A percentile compares a stretch with the other conserved stretches of the same genome.
These are phyloP conservation scores for Passer montanus DNA, from an alignment of 2,113 vertebrate genomes.

Conservation along the genomic window DNA sequence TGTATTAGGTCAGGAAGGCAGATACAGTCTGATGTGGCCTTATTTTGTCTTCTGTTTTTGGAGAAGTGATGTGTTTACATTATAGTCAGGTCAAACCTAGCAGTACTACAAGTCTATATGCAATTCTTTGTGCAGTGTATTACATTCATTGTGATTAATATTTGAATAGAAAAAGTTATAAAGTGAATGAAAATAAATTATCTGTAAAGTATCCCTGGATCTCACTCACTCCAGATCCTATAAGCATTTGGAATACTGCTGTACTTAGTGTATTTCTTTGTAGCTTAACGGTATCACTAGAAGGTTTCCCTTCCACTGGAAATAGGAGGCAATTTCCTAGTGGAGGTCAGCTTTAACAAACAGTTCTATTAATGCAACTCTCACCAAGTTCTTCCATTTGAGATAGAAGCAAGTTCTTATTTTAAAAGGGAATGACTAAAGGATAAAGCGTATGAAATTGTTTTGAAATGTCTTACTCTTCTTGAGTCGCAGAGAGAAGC, in stretches of 20 bases:
- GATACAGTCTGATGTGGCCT: neutral
- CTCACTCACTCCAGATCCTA: neutral
- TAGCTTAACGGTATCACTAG: neutral
- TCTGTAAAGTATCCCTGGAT: neutral
- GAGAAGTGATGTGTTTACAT: neutral
- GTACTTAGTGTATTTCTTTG: neutral
- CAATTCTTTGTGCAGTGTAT: neutral
- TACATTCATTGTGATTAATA: neutral
- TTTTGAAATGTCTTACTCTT: neutral
- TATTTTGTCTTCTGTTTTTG: neutral
- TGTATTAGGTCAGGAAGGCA: neutral
- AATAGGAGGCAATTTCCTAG: neutral
- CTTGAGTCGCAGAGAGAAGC: neutral
- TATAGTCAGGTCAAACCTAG: neutral
- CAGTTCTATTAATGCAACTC: neutral
- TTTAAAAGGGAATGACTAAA: neutral
- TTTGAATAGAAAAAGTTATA: neutral
- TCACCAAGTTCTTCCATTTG: neutral
- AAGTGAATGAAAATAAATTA: neutral
- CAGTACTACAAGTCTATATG: neutral
- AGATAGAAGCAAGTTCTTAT: neutral
- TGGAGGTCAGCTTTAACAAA: neutral
- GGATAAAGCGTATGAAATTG: accelerated
- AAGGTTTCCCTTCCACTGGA: neutral
- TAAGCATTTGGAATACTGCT: neutral